Evolutionary conservation across 1,140 invertebrate species (phyloP), one percentile per base, ranked within the genome.

Genomic region (Venturia canescens): DNA sequence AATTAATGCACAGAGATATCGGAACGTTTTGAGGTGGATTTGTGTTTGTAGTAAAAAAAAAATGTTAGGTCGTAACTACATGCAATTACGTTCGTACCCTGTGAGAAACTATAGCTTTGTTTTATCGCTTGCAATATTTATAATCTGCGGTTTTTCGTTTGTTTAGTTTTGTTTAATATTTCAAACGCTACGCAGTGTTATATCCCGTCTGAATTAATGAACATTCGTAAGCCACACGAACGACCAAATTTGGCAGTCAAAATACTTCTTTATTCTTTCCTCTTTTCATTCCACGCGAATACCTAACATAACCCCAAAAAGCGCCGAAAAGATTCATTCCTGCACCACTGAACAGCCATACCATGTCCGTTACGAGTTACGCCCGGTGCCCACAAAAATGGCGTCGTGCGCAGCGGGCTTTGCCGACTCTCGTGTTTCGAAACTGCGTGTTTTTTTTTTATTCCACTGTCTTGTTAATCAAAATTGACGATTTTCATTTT

Each of bases 181-280:
- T 57, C 71, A 57, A 75, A 57, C 15, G 50, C 50, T 75, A 75
- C 26, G 15, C 57, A 31, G 21, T 75, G 23, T 26, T 57, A 75
- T 66, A 15, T 27, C 3, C 23, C 26, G 3, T 57, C 29, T 21
- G 4, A 4, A 15, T n/a, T 29, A 18, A 18, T 75, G 27, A 31
- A 72, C 53, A 57, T 57, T 75, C 50, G 70, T 72, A 50, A 74
- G 71, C 48, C 71, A 57, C 71, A n/a, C 18, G 21, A 31, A 48
- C 13, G 70, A 38, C 34, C 38, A 57, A 72, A 18, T 66, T 76
- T 38, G 75, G 29, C 53, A 82, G 83, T 84, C 79, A 84, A 57
- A 84, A 84, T 84, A 84, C 83, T 81, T 82, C 80, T 70, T 44
- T 44, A 44, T 44, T 44, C 7, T 44, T 44, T 44, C 38, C 38